Percentiles rank a stretch among this genome's conserved stretches.
phyloP scores from a whole-genome alignment of 2,888 invertebrate species.

The Polydrusus pterygomalis region DNA sequence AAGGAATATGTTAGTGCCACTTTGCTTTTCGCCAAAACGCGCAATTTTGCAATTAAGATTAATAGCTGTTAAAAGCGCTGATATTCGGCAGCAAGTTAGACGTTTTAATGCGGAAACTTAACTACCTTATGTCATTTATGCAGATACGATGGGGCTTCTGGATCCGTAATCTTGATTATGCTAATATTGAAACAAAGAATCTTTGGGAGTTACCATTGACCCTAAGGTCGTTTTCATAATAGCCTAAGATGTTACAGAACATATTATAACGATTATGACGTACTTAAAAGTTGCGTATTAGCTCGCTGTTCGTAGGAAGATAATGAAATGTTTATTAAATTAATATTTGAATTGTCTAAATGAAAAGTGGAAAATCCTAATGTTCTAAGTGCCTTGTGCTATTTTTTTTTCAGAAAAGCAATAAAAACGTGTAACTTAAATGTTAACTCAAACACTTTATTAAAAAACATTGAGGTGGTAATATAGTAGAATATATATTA shows the following conservation, averaged over 20 bases:
- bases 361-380: too few species aligned
- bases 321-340: neutral
- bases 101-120: conserved; percentile 47
- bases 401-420: too few species aligned
- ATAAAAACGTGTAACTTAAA: too few species aligned
- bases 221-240: conserved; percentile 17
- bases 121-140: conserved; percentile 39
- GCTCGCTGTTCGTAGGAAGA: neutral
- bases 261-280: conserved; percentile 7
- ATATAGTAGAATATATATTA: too few species aligned
- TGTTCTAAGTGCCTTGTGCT: too few species aligned
- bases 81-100: conserved; percentile 38
- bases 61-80: conserved; percentile 48
- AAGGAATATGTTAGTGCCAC: conserved; percentile 50
- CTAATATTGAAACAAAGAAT: conserved; percentile 26
- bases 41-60: conserved; percentile 47
- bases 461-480: too few species aligned
- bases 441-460: too few species aligned
- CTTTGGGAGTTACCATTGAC: neutral
- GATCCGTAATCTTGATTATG: conserved; percentile 16
- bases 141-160: neutral
- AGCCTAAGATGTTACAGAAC: neutral
- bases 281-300: conserved; percentile 9
- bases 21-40: conserved; percentile 44
- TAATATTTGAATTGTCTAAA: neutral